phyloP scores from a whole-genome alignment of 1,140 invertebrate species.

The Lethocerus indicus region DNA sequence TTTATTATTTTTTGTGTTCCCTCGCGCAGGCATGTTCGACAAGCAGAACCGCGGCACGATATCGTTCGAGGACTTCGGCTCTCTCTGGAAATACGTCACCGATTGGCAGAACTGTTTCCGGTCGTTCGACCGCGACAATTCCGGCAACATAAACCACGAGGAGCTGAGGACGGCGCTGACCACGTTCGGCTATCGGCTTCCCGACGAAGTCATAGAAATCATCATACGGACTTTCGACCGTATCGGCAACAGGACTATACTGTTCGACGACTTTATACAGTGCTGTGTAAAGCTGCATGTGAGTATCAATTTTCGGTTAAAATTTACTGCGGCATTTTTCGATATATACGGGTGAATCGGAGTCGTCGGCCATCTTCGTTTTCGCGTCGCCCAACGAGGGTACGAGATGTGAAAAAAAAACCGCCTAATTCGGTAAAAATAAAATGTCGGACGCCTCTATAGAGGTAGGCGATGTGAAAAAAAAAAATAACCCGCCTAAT shows the following conservation, averaged over 20 bases:
- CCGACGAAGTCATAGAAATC: slow-evolving; percentile 61
- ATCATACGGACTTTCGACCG: slow-evolving; percentile 89
- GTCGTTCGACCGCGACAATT: slow-evolving; percentile 85
- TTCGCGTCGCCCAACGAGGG: too few relatives aligned
- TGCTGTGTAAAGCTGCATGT: slow-evolving; percentile 86
- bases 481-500: too few relatives aligned
- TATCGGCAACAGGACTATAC: slow-evolving; percentile 66
- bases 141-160: slow-evolving; percentile 83
- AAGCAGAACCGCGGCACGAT: slow-evolving; percentile 77
- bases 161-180: slow-evolving; percentile 82
- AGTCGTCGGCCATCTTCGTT: too few relatives aligned
- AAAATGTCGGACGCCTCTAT: too few relatives aligned
- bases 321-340: background rate
- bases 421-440: too few relatives aligned
- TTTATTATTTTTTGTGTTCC: too few relatives aligned
- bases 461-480: too few relatives aligned
- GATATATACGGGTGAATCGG: too few relatives aligned
- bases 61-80: slow-evolving; percentile 86
- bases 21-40: slow-evolving; percentile 93
- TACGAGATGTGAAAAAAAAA: too few relatives aligned
- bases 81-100: slow-evolving; percentile 95
- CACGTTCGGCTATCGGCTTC: slow-evolving; percentile 86
- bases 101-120: slow-evolving; percentile 95
- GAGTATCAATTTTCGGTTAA: slow-evolving; percentile 36
- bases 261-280: slow-evolving; percentile 99